Base-by-base conservation (phyloP, 92 coral and sea anemone species). In the Zoanthus gigantus region DNA sequence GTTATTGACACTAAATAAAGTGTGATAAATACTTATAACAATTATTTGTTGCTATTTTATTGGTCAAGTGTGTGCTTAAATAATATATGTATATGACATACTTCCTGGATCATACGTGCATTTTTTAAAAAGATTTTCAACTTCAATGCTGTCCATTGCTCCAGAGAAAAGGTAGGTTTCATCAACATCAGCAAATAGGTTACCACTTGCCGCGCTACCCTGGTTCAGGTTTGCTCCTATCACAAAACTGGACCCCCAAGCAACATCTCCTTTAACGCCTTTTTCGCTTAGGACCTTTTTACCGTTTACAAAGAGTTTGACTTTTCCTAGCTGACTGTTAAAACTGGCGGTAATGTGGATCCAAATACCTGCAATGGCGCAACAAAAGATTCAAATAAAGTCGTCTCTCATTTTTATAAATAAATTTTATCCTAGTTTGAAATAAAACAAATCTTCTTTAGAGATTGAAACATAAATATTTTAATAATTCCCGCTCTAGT, bases 151-250 rank as follows among this genome's bases (percentile, higher is more conserved):
- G 75, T 88, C 77, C 31, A 94, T 86, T 4, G 79, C 90, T 3
- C 88, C 87, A 4, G 89, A 75, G 61, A 90, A 92, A 44, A 94
- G 87, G 12, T 94, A 88, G 11, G 92, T 83, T 61, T 86, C 94
- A n/a, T 94, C 97, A 87, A 94, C 88, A 10, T 81, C 91, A 8
- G 95, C 97, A 31, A 86, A 83, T 37, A 94, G 87, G 84, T 88
- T 83, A 13, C 76, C 91, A 5, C 56, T 79, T 3, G 79, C 56
- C 48, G 42, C 65, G 74, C 72, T 88, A 44, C 83, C 92, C 79
- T 45, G 66, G 47, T 85, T 86, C 42, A 86, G 89, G 60, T 80
- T 86, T 78, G 77, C 93, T 6, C 93, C 95, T 16, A 94, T 79
- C 16, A 91, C 80, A 29, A 94, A 78, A 3, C 78, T 81, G 8